These are phyloP conservation scores for Coremacera marginata DNA, from an alignment of 2,888 invertebrate species.

Conservation along the genomic window DNA sequence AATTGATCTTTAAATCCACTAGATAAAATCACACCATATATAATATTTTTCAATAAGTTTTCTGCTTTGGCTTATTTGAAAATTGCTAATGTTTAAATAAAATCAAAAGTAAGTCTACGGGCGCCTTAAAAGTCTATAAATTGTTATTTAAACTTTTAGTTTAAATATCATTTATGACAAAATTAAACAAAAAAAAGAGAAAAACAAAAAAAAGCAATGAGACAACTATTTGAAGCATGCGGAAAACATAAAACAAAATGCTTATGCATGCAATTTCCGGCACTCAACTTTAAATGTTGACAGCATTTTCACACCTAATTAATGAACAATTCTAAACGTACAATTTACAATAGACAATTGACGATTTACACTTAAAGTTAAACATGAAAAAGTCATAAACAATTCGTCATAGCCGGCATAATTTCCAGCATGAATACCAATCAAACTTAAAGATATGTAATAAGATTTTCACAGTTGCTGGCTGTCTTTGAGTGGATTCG, in stretches of 20 bases:
- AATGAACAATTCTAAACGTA: conserved; percentile 23
- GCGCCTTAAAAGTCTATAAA: too few species aligned
- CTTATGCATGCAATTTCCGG: conserved; percentile 25
- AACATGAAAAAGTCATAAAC: conserved; percentile 7
- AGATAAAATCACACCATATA: too few species aligned
- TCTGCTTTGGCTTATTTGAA: too few species aligned
- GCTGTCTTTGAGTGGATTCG: too few species aligned
- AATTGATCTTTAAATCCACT: too few species aligned
- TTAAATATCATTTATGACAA: too few species aligned
- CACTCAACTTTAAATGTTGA: conserved; percentile 13
- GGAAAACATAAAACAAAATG: not conserved
- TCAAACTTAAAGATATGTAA: not conserved
- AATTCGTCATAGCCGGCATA: not conserved
- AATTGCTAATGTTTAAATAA: too few species aligned
- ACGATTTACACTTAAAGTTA: conserved; percentile 1
- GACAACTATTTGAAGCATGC: not conserved
- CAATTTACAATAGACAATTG: not conserved
- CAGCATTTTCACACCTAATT: conserved; percentile 36
- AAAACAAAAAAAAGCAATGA: too few species aligned
- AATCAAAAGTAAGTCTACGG: too few species aligned
- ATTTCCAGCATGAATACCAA: not conserved
- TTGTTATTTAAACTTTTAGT: too few species aligned
- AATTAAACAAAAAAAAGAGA: too few species aligned
- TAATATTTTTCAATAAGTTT: too few species aligned
- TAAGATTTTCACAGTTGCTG: not conserved